A percentile compares a stretch with the other conserved stretches of the same genome.
phyloP scores from a whole-genome alignment of 2,797 vertebrate genomes.

The Gambusia yucatana region DNA sequence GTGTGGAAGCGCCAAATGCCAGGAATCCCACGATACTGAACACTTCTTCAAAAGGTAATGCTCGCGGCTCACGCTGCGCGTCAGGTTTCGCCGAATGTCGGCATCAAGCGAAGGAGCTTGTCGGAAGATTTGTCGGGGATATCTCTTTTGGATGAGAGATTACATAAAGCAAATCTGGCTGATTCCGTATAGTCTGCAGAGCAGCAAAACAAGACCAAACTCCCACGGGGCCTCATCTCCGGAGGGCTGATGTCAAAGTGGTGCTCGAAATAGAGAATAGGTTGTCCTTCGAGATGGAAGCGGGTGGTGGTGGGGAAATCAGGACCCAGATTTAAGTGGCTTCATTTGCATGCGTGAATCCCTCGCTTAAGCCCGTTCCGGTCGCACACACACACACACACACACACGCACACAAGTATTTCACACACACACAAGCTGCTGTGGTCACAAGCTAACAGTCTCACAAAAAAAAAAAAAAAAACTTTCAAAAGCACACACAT shows the following conservation, averaged over 20 bases:
- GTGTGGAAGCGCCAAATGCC: constrained; percentile 72
- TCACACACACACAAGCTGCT: background rate
- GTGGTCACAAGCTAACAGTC: constrained; percentile 33
- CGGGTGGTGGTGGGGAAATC: constrained; percentile 10
- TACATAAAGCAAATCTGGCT: constrained; percentile 70
- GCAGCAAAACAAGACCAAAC: constrained; percentile 58
- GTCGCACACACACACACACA: constrained; percentile 29
- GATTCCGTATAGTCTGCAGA: constrained; percentile 64
- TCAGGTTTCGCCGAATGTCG: constrained; percentile 55
- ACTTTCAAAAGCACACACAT: constrained; percentile 37
- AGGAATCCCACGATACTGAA: constrained; percentile 73
- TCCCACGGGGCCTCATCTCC: constrained; percentile 52
- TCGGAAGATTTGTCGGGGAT: constrained; percentile 74
- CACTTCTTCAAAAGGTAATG: constrained; percentile 73
- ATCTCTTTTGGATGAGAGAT: constrained; percentile 64
- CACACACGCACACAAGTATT: constrained; percentile 9
- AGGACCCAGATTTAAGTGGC: constrained; percentile 71
- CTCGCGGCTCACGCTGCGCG: constrained; percentile 64
- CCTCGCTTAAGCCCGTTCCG: constrained; percentile 67
- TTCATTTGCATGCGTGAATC: constrained; percentile 77
- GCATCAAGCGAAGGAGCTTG: constrained; percentile 64
- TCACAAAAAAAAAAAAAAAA: constrained; percentile 9
- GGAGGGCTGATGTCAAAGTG: constrained; percentile 68
- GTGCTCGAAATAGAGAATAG: constrained; percentile 75
- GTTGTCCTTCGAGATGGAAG: constrained; percentile 66